These are phyloP conservation scores for Gallinago paraguaiae DNA, from an alignment of 2,113 vertebrate species.

Conservation along the genomic window DNA sequence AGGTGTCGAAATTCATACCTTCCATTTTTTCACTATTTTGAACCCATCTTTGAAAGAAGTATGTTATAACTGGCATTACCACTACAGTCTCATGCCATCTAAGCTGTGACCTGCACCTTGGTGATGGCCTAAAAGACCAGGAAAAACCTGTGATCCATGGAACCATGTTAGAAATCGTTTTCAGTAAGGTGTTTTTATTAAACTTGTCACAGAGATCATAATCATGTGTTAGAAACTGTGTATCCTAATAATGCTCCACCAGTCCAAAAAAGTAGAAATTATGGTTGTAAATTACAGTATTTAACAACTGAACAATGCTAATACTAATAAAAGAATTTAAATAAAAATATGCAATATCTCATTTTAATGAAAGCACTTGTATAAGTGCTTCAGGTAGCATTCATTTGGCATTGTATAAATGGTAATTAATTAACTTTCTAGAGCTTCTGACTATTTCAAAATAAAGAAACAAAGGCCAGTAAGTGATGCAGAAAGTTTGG, in stretches of 20 bases:
- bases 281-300: not conserved
- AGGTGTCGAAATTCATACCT: not conserved
- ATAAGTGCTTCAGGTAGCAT: not conserved
- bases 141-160: not conserved
- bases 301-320: not conserved
- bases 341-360: not conserved
- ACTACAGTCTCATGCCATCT: not conserved
- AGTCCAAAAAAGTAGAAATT: not conserved
- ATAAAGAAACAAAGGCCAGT: not conserved
- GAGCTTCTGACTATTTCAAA: not conserved
- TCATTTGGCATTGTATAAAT: not conserved
- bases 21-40: not conserved
- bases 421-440: not conserved
- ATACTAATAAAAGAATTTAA: not conserved
- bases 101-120: not conserved
- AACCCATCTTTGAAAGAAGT: not conserved
- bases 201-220: not conserved
- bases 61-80: not conserved
- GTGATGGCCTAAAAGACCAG: not conserved
- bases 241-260: not conserved
- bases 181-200: not conserved
- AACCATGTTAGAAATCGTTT: not conserved
- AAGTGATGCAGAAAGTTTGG: not conserved
- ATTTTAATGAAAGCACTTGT: not conserved
- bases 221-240: not conserved